Conservation (phyloP, 2,888 invertebrate genomes). For the Gasteruption jaculator region DNA sequence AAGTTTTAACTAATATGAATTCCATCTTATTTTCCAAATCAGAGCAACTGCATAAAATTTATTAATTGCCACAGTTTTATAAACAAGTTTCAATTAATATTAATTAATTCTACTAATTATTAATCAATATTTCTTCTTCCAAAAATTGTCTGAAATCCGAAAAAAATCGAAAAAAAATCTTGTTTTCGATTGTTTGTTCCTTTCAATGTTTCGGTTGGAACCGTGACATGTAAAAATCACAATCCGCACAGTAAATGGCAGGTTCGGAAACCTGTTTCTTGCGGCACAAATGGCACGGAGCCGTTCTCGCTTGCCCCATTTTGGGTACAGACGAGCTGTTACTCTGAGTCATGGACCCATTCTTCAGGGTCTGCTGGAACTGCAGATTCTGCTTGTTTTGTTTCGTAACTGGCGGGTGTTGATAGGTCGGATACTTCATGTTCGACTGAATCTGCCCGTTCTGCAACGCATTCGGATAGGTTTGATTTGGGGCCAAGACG, state of each 20-base stretch:
- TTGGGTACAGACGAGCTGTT: slow-evolving; percentile 74
- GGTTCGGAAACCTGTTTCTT: slow-evolving; percentile 77
- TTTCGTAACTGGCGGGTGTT: slow-evolving; percentile 61
- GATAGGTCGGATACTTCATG: slow-evolving; percentile 58
- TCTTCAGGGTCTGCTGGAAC: slow-evolving; percentile 71
- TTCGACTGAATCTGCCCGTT: slow-evolving; percentile 44
- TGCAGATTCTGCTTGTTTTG: slow-evolving; percentile 63
- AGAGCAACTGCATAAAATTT: too few species aligned
- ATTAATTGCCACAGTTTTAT: too few species aligned
- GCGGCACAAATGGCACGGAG: slow-evolving; percentile 80
- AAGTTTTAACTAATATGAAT: too few species aligned
- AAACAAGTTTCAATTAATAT: too few species aligned
- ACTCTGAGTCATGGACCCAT: too few species aligned
- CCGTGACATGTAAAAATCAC: slow-evolving; percentile 88
- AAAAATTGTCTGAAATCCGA: background rate
- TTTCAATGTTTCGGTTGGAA: slow-evolving; percentile 65
- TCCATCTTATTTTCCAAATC: too few species aligned
- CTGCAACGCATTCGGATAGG: slow-evolving; percentile 42
- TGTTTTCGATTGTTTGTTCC: too few species aligned
- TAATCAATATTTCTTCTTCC: too few species aligned
- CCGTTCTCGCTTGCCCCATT: slow-evolving; percentile 56
- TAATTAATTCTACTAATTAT: too few species aligned
- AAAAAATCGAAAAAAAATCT: background rate
- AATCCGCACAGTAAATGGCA: slow-evolving; percentile 82
- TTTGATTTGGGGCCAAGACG: slow-evolving; percentile 38